Evolutionary conservation across 64 coral and sea anemone genomes (phyloP), one percentile per base, ranked within the genome.

Genomic region (Dendrophyllia cribrosa): DNA sequence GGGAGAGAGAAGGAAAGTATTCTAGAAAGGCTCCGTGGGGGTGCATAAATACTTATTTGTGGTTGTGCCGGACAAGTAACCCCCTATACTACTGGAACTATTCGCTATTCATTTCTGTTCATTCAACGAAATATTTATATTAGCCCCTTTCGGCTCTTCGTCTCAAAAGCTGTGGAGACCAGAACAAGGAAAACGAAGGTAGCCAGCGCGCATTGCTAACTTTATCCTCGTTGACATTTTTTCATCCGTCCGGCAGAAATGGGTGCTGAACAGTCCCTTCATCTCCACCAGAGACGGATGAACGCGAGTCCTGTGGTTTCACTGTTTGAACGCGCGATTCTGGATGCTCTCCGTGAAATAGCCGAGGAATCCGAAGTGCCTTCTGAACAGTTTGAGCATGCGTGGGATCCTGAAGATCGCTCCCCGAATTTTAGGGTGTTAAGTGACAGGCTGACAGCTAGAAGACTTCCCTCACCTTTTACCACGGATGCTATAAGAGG

Each of bases 401-500:
- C 94, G 44, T 95, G 94, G 94, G 89, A 95, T 44, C 94, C 94
- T 6, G 47, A 87, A 0, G 94, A 95, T 64, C 88, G 94, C 58
- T 91, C 94, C 5, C 89, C 94, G 5, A 80, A 24, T 22, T 92
- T 95, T 25, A 71, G 63, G 19, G 89, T 95, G 44, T 86, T 95
- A 76, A 69, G 88, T 5, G 94, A 95, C 77, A 34, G 89, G 75
- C 17, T 95, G 75, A 95, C 94, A 50, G 94, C 94, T 21, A 74
- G 94, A 75, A 76, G 94, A 74, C 84, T 86, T 46, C 94, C 89
- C 13, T 95, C 94, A 5, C 82, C 88, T 53, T 59, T 95, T 8
- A 95, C 89, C 15, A 88, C 94, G 74, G 94, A 95, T 48, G 91
- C 81, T 24, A 92, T 95, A 66, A 79, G 94, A 87, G 94, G 94